A percentile compares a stretch with the other conserved stretches of the same genome.
phyloP scores from a whole-genome alignment of 2,888 invertebrate genomes.

The Boloria selene region DNA sequence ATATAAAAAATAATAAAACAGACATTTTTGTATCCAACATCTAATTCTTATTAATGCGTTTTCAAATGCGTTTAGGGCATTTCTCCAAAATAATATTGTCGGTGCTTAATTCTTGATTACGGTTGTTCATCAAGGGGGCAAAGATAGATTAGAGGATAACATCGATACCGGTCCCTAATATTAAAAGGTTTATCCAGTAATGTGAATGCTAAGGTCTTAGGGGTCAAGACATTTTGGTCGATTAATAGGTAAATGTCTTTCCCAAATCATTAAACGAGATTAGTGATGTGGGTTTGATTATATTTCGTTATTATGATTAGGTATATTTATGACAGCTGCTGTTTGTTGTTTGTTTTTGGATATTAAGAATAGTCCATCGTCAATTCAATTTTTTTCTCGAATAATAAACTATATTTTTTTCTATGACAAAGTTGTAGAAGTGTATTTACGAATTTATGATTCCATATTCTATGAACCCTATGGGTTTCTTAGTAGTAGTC shows the following conservation, averaged over 20 bases:
- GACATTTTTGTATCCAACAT: too few relatives aligned
- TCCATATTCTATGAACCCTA: background rate
- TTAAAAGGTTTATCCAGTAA: conserved; percentile 8
- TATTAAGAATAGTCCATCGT: background rate
- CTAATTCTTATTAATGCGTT: too few relatives aligned
- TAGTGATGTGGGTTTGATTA: background rate
- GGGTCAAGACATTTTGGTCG: conserved; percentile 21
- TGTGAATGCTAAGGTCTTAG: conserved; percentile 1
- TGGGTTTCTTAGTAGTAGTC: too few relatives aligned
- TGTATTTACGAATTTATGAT: too few relatives aligned
- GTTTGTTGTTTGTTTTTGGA: background rate
- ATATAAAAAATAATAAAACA: too few relatives aligned
- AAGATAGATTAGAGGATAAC: conserved; percentile 26
- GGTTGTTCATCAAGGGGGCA: background rate
- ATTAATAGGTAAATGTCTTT: conserved; percentile 31
- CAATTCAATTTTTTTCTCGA: background rate
- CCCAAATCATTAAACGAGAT: conserved; percentile 24
- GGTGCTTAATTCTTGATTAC: conserved; percentile 11
- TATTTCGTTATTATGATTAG: conserved; percentile 3
- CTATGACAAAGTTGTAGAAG: too few relatives aligned
- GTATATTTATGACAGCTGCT: background rate
- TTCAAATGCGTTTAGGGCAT: background rate
- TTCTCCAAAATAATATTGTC: conserved; percentile 2
- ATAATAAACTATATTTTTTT: too few relatives aligned
- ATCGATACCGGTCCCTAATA: conserved; percentile 12